phyloP scores from a whole-genome alignment of 2,797 vertebrate genomes.

The Dendrocincla fuliginosa region DNA sequence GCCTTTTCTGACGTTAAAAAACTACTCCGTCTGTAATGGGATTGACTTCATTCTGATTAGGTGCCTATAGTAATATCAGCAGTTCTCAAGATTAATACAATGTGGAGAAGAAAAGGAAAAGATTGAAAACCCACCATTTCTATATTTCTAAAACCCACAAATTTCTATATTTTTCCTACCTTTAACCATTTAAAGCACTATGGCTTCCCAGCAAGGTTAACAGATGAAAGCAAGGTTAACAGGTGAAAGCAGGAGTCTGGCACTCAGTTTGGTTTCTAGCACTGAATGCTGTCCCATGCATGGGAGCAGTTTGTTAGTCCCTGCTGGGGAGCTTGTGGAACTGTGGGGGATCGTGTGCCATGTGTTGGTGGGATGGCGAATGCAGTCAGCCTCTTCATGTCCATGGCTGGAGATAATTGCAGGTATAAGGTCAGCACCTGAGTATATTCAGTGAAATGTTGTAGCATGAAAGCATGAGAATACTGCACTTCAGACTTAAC shows the following conservation, averaged over 20 bases:
- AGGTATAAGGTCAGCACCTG: not conserved
- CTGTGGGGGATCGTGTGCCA: not conserved
- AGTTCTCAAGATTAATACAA: not conserved
- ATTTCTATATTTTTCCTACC: not conserved
- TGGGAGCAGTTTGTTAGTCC: not conserved
- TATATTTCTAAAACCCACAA: too few relatives aligned
- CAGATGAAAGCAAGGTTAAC: not conserved
- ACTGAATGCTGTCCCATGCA: not conserved
- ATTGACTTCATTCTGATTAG: not conserved
- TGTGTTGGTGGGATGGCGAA: not conserved
- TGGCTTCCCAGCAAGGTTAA: not conserved
- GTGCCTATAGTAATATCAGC: not conserved
- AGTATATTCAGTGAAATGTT: not conserved
- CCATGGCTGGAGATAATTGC: not conserved
- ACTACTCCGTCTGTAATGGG: not conserved
- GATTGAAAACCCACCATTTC: not conserved
- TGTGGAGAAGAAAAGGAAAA: not conserved
- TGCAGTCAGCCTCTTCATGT: not conserved
- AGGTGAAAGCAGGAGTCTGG: not conserved
- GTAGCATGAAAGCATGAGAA: not conserved
- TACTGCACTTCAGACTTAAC: not conserved
- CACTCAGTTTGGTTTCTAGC: not conserved
- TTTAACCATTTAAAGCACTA: not conserved
- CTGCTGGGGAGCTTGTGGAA: not conserved
- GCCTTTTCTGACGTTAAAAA: not conserved